phyloP scores from a whole-genome alignment of 1,140 invertebrate genomes.

The Drosophila varians region DNA sequence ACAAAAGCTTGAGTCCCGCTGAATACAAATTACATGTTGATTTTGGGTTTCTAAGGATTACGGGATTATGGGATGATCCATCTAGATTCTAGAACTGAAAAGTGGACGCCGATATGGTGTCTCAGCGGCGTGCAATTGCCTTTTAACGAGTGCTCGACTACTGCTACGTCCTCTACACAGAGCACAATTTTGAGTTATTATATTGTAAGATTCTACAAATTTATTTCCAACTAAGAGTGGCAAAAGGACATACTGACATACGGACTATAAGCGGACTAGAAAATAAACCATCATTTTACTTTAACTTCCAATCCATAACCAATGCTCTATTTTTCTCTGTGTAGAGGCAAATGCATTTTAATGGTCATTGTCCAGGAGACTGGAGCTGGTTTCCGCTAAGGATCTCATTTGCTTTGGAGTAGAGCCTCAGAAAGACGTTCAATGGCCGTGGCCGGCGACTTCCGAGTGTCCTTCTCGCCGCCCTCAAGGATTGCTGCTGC shows the following conservation, averaged over 20 bases:
- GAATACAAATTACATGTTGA: neutral
- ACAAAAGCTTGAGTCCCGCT: constrained; percentile 39
- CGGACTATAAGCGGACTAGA: neutral
- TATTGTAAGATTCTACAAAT: neutral
- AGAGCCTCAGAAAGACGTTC: constrained; percentile 72
- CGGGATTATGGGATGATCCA: constrained; percentile 2
- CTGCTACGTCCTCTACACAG: constrained; percentile 40
- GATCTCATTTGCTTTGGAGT: constrained; percentile 55
- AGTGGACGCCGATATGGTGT: constrained; percentile 39
- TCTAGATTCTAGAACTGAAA: constrained; percentile 31
- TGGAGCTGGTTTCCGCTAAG: neutral
- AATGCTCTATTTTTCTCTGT: neutral
- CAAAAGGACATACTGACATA: neutral
- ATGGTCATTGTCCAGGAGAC: constrained; percentile 28
- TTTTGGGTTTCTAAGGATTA: constrained; percentile 1
- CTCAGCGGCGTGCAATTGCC: constrained; percentile 35
- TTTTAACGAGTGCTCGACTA: constrained; percentile 48
- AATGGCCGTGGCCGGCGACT: constrained; percentile 59
- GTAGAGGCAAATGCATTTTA: constrained; percentile 60
- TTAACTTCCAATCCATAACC: no score
- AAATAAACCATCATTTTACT: no score
- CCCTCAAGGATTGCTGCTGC: constrained; percentile 28
- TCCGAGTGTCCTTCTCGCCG: constrained; percentile 52
- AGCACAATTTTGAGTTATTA: neutral
- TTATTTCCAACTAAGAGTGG: neutral